Evolutionary conservation across 2,797 vertebrate genomes (phyloP), one percentile per base, ranked within the genome.

Genomic region (Manis javanica): DNA sequence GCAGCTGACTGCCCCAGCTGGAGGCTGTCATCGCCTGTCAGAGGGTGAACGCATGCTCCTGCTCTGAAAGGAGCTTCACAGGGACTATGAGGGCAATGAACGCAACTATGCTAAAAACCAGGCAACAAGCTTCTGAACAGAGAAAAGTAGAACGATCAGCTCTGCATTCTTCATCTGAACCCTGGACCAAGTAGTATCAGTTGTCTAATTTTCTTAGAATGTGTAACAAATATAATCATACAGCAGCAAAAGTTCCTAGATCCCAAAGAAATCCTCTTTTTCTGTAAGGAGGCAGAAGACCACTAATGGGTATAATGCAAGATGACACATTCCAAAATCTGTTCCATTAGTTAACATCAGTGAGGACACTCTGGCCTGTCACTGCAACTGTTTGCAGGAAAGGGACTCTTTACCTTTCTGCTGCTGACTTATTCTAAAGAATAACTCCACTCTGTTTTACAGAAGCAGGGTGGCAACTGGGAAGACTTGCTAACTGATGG

Each of bases 371-470:
- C 92, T 95, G 96, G 93, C 85, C 29, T 49, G 87, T 63, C 66
- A 66, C 64, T 78, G 81, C 96, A 96, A 96, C 87, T 96, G 97
- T 95, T 66, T 61, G 92, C 37, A 55, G 74, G 81, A 92, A 92
- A 87, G 81, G 94, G 93, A 96, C 94, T 87, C 61, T 82, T 11
- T 93, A 96, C 91, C 92, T 95, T 95, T 78, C 91, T 77, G 88
- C 71, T 94, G 72, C 87, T 96, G 96, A 95, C 96, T 66, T 94
- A 78, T 83, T 91, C 96, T 93, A 66, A 90, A 95, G 91, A 97
- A 79, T 39, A 87, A 84, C 66, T 96, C 59, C n/a, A 68, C 77
- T 93, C 87, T 96, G 79, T 85, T 87, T 94, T 37, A 82, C 10
- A 78, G 86, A 82, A 88, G 84, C 79, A 90, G 97, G 90, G 96